A percentile compares a stretch with the other conserved stretches of the same genome.
Conservation (phyloP, 2,888 invertebrate genomes). For the Microchrysa polita region DNA sequence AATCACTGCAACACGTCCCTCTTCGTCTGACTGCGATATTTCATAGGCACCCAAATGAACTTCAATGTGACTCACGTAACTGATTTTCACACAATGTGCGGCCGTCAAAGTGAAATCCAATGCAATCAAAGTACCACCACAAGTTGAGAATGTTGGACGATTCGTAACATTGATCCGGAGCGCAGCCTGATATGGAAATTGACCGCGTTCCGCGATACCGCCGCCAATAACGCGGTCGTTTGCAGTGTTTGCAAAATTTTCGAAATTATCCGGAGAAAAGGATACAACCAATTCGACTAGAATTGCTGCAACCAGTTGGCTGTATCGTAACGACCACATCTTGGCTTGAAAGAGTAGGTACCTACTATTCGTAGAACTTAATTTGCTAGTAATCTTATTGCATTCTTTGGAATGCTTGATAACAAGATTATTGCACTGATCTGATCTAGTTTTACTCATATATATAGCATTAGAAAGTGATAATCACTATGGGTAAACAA, state of each 20-base stretch:
- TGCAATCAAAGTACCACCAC: constrained; percentile 44
- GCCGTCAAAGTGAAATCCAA: constrained; percentile 39
- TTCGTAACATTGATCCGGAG: neutral
- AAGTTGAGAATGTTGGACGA: constrained; percentile 10
- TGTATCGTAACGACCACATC: no score
- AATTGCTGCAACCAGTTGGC: no score
- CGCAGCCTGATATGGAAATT: constrained; percentile 48
- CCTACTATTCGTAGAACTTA: no score
- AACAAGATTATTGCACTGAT: no score
- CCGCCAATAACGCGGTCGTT: constrained; percentile 46
- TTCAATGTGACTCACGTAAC: neutral
- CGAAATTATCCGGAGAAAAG: no score
- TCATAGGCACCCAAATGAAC: constrained; percentile 31
- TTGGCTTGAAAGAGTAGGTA: no score
- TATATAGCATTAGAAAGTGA: no score
- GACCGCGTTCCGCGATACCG: constrained; percentile 40
- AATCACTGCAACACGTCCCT: neutral
- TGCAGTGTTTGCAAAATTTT: constrained; percentile 56
- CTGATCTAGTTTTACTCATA: no score
- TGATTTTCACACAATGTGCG: constrained; percentile 36
- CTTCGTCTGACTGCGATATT: neutral
- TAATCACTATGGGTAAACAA: no score
- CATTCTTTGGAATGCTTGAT: no score
- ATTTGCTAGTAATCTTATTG: no score
- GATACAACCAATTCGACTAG: no score